Conservation (phyloP, 2,888 invertebrate species). For the Globia sparganii region DNA sequence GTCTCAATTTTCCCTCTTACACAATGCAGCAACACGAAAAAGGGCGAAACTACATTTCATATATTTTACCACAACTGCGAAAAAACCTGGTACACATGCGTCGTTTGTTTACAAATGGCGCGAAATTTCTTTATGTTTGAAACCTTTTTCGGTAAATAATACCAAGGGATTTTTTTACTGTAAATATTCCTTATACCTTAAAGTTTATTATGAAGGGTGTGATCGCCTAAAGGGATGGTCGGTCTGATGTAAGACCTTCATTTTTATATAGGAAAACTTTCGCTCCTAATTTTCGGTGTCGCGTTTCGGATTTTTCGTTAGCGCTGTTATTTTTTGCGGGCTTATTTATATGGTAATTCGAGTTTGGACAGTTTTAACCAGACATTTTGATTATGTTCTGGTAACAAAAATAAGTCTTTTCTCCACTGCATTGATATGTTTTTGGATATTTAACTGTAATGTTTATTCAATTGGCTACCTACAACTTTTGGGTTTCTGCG, state of each 20-base stretch:
- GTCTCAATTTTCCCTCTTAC: conserved; percentile 16
- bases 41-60: conserved; percentile 65
- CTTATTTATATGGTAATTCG: conserved; percentile 17
- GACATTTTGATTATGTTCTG: too few species aligned
- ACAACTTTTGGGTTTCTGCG: too few species aligned
- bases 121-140: conserved; percentile 77
- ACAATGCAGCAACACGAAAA: conserved; percentile 37
- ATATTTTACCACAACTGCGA: conserved; percentile 65
- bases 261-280: conserved; percentile 57
- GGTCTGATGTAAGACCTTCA: conserved; percentile 39
- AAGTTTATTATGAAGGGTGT: conserved; percentile 67
- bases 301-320: conserved; percentile 40
- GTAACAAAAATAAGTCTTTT: neutral
- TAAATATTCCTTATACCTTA: conserved; percentile 68
- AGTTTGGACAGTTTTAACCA: neutral
- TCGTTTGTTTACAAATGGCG: conserved; percentile 79
- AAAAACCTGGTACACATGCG: conserved; percentile 58
- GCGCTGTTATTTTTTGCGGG: conserved; percentile 16
- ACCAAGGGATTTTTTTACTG: conserved; percentile 61
- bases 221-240: conserved; percentile 49
- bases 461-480: too few species aligned
- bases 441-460: too few species aligned
- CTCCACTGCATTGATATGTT: too few species aligned
- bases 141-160: conserved; percentile 75
- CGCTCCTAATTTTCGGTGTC: conserved; percentile 50